These are phyloP conservation scores for Cataglyphis cursor DNA, from an alignment of 2,888 invertebrate species.

Conservation along the genomic window DNA sequence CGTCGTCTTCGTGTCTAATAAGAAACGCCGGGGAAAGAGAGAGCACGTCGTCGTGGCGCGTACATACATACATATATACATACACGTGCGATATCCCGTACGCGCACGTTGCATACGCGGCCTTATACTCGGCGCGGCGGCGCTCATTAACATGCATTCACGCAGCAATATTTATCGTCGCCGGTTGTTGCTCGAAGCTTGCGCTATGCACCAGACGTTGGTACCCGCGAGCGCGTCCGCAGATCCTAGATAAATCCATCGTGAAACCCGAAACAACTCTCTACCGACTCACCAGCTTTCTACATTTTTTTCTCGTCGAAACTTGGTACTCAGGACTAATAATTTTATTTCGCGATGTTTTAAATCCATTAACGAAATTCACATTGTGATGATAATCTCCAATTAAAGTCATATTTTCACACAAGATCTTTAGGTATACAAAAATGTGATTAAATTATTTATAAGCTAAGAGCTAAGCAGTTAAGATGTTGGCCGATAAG, in stretches of 20 bases:
- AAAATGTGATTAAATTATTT: neutral
- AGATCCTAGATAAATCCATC: conserved; percentile 81
- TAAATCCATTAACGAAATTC: neutral
- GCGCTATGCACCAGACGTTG: conserved; percentile 32
- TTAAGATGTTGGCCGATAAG: neutral
- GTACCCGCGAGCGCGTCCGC: conserved; percentile 75
- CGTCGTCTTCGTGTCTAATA: conserved; percentile 65
- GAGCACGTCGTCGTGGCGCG: conserved; percentile 56
- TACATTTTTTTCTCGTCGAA: conserved; percentile 20
- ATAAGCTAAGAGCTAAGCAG: neutral
- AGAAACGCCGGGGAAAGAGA: conserved; percentile 66
- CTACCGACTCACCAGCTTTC: conserved; percentile 39
- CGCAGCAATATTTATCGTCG: conserved; percentile 83
- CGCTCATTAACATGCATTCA: conserved; percentile 85
- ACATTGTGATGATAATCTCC: neutral
- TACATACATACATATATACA: conserved; percentile 36
- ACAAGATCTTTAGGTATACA: neutral
- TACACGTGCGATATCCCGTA: neutral
- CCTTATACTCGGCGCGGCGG: conserved; percentile 54
- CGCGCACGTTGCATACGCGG: conserved; percentile 43
- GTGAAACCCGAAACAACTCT: conserved; percentile 70
- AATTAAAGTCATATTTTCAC: neutral
- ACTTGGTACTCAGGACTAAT: neutral
- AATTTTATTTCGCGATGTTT: neutral
- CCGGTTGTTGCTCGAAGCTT: conserved; percentile 59